Evolutionary conservation across 2,113 vertebrate genomes (phyloP).

Genomic region (Malurus elegans): DNA sequence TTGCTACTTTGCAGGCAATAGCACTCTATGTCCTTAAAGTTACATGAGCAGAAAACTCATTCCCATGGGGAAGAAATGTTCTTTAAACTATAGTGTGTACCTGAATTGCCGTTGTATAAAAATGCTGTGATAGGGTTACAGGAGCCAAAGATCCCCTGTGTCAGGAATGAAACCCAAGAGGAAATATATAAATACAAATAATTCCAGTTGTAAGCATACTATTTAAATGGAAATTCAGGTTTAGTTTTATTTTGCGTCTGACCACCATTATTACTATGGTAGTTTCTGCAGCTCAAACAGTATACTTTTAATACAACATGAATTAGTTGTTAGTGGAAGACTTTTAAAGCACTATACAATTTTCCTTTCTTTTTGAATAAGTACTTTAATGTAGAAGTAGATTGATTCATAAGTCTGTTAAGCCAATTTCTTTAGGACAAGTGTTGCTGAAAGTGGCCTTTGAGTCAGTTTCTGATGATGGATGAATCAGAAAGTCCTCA

Average conservation of each 20-base stretch:
- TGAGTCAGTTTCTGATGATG: not conserved
- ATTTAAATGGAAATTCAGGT: slow-evolving; percentile 72
- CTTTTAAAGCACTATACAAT: not conserved
- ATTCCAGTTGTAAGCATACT: slow-evolving; percentile 50
- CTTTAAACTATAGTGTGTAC: slow-evolving; percentile 33
- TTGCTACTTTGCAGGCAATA: slow-evolving; percentile 48
- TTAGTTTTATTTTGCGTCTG: slow-evolving; percentile 40
- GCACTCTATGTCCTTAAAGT: slow-evolving; percentile 39
- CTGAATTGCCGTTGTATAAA: slow-evolving; percentile 56
- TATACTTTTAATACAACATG: not conserved
- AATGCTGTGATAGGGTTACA: slow-evolving; percentile 39
- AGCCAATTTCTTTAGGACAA: not conserved
- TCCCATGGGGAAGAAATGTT: slow-evolving; percentile 30
- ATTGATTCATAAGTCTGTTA: not conserved
- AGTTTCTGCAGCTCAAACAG: not conserved
- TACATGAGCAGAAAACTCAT: slow-evolving; percentile 49
- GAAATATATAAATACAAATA: slow-evolving; percentile 55
- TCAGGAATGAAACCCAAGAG: slow-evolving; percentile 51
- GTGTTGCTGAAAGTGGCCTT: not conserved
- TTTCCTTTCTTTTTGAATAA: not conserved
- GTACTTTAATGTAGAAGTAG: not conserved
- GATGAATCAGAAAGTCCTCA: not conserved
- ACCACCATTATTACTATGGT: not conserved
- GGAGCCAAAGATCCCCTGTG: slow-evolving; percentile 52
- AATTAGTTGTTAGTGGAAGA: not conserved